Evolutionary conservation across 2,797 vertebrate genomes (phyloP).

Genomic region (Phalloptychus januarius): DNA sequence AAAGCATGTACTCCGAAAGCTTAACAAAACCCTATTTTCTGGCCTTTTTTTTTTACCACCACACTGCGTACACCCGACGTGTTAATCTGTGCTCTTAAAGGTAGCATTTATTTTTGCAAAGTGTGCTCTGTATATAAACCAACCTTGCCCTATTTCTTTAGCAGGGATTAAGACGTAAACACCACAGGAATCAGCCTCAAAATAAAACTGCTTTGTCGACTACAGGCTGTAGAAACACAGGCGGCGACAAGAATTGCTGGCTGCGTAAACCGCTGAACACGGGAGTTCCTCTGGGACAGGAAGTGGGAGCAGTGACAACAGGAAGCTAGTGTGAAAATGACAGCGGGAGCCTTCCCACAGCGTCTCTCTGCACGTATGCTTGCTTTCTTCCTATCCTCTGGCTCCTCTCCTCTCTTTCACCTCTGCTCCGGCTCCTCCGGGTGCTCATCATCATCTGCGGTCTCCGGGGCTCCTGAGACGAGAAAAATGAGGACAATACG

Average conservation of each 20-base stretch:
- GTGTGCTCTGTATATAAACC: not conserved
- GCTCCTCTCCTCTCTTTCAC: constrained; percentile 42
- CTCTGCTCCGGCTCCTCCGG: constrained; percentile 33
- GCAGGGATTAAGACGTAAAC: constrained; percentile 9
- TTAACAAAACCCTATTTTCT: not conserved
- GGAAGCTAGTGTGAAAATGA: constrained; percentile 64
- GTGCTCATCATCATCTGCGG: constrained; percentile 20
- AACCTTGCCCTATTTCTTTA: not conserved
- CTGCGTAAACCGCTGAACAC: constrained; percentile 31
- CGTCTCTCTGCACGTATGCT: constrained; percentile 33
- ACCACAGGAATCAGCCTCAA: constrained; percentile 12
- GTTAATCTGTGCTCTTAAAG: not conserved
- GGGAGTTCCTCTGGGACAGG: constrained; percentile 62
- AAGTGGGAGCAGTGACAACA: constrained; percentile 67
- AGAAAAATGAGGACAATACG: constrained; percentile 22
- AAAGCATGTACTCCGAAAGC: constrained; percentile 12
- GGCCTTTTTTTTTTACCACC: not conserved
- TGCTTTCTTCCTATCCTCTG: constrained; percentile 29
- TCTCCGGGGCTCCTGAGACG: constrained; percentile 34
- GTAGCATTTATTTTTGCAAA: not conserved
- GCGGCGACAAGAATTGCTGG: constrained; percentile 30
- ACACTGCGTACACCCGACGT: not conserved
- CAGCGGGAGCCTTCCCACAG: constrained; percentile 58
- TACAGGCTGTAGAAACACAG: constrained; percentile 30
- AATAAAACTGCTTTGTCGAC: constrained; percentile 17